Conservation (phyloP, 1,140 invertebrate genomes). For the Dermatophagoides farinae region DNA sequence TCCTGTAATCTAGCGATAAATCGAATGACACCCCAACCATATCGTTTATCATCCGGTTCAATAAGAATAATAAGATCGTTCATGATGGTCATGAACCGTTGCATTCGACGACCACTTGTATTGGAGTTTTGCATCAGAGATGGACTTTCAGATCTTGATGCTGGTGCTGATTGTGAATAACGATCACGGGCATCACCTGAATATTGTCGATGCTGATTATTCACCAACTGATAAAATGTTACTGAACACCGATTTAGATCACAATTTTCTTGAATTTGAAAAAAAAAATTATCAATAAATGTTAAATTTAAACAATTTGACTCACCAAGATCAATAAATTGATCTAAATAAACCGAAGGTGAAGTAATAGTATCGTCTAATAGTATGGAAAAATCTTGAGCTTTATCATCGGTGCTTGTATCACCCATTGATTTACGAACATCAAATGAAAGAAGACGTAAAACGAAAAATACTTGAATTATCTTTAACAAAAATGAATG, state of each 20-base stretch:
- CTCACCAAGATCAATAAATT: conserved; percentile 80
- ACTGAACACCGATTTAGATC: conserved; percentile 91
- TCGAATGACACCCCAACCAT: conserved; percentile 92
- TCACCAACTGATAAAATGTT: conserved; percentile 29
- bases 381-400: neutral
- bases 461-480: conserved; percentile 80
- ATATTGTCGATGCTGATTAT: neutral
- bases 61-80: conserved; percentile 82
- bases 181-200: neutral
- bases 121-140: neutral
- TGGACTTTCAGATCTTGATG: neutral
- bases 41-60: conserved; percentile 70
- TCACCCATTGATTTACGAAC: conserved; percentile 43
- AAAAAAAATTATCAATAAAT: conserved; percentile 6
- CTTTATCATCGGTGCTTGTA: neutral
- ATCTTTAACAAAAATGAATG: conserved; percentile 32
- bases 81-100: conserved; percentile 85
- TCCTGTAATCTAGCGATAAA: conserved; percentile 51
- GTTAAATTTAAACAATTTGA: conserved; percentile 13
- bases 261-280: conserved; percentile 50
- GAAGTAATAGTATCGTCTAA: conserved; percentile 21
- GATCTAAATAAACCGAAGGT: conserved; percentile 68
- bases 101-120: conserved; percentile 41
- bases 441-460: conserved; percentile 59
- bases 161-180: conserved; percentile 21